Base-by-base conservation (phyloP, 2,797 vertebrate species). In the Oreochromis mossambicus region DNA sequence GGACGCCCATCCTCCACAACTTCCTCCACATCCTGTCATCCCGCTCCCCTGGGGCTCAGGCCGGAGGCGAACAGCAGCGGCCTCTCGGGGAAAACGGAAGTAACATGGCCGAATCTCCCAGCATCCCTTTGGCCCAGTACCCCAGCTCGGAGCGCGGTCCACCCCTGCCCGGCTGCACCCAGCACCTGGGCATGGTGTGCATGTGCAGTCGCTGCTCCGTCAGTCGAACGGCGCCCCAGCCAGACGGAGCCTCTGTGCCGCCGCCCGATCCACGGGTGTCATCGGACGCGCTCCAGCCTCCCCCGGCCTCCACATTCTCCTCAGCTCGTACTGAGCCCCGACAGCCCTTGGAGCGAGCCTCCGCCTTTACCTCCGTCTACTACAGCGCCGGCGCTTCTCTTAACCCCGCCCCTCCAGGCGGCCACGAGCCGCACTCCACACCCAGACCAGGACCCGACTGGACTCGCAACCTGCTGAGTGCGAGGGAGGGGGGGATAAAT, bases 11-110 rank as follows among this genome's bases (percentile, higher is more conserved):
- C 86, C 97, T 99, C 73, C 99, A 99, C 96, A 99, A 99, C 96
- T 99, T 99, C 95, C 97, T 99, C 89, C 99, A 99, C 96, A 99
- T 99, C 96, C 94, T 99, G 93, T 99, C 98, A 19, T 99, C 98
- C 19, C 98, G 98, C 88, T 98, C 97, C 21, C 97, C 98, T 1
- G 97, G 97, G 83, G 96, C 97, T 82, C 97, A 97, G 95, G 92
- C 96, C 0, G 97, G 96, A 2, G 96, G 95, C 13, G 97, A 97
- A 86, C 96, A 95, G 78, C 90, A 94, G 4, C 97, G 97, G 43
- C 93, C 96, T 2, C 80, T 83, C 0, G 84, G 89, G 0, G 96
- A 96, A 1, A 81, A 1, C 1, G 84, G 80, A 4, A 50, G 80
- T 8, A 86, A 83, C 17, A 87, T 94, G 0, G 94, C 94, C 7